Evolutionary conservation across 2,113 vertebrate genomes (phyloP), one percentile per base, ranked within the genome.

Genomic region (Rhynchopsitta pachyrhyncha): DNA sequence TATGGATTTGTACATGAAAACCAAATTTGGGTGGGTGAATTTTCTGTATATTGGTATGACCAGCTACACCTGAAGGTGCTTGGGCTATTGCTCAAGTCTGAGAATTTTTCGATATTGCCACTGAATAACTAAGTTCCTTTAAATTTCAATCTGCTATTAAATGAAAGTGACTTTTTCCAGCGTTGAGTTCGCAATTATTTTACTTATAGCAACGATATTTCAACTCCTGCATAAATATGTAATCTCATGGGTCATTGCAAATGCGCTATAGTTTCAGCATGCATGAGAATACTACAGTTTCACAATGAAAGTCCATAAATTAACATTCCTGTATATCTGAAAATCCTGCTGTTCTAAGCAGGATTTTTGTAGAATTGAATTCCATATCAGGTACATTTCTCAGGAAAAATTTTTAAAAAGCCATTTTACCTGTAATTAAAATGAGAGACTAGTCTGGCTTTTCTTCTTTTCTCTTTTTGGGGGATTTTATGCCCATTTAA

Each of bases 201-300:
- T 70, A 60, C 92, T 71, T 87, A 66, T 90, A 77, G 63, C 20
- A 10, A 96, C n/a, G 73, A 46, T 92, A 89, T 96, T 97, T 97
- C 95, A 97, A 84, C n/a, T 42, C 63, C 83, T 94, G 47, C 83
- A 79, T 67, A 94, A 90, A 76, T 71, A 46, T 89, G 53, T 79
- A 73, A 52, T 84, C 69, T 88, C 78, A 57, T 55, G 31, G 62
- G 69, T 91, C 55, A 78, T 25, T 88, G 23, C 22, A 96, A 95
- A 92, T 42, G 90, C 55, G 73, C 14, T 90, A 79, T n/a, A 69
- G 62, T 80, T 92, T 97, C 86, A 80, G 28, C 27, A 67, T 44
- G 15, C 31, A 59, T 53, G 7, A 81, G 67, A 49, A 82, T 22
- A 73, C 47, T 29, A 24, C 0, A 42, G 6, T 95, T 96, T 97